Base-by-base conservation (phyloP, 2,888 invertebrate genomes). In the Sthenelais limicola region DNA sequence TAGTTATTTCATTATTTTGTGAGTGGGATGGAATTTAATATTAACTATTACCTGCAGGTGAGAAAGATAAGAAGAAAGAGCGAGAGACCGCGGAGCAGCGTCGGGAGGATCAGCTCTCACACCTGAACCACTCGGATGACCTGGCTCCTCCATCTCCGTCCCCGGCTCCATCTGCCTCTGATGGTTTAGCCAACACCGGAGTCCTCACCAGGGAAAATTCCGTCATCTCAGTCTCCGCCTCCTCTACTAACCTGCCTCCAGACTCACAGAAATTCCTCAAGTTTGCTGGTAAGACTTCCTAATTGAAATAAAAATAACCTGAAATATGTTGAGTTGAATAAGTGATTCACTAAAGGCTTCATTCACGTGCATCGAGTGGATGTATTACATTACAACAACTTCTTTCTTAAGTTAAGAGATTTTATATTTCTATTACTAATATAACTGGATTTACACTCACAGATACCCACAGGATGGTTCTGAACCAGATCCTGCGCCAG, bases 401-500 rank as follows among this genome's bases (percentile, higher is more conserved):
- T 18, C 12, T 43, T 43, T 43, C 18, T 43, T 18, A 43, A 43
- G 47, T 43, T 12, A 43, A 18, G 12, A 15, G 12, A 43, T 43
- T 43, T 43, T 58, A 12, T 32, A 58, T n/a, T n/a, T n/a, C n/a
- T 66, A 28, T 32, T 21, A 15, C 24, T 15, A 24, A 15, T 9
- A 52, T 52, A 21, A 52, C 9, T 21, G 52, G 7, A 52, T 43
- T 43, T 43, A 18, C n/a, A 33, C 33, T 54, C 38, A 56, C 83
- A 91, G 95, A 95, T 88, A 94, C 93, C 74, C 95, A 96, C 88
- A 91, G 94, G 70, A 93, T 94, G 2, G 95, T 96, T 33, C 89
- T 96, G 56, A 96, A 96, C 88, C 95, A 96, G 89, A 95, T 96
- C 77, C 88, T 96, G 71, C 91, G 95, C 2, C 94, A 95, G 82